Conservation (phyloP, 2,888 invertebrate species). For the Miltochrista miniata region DNA sequence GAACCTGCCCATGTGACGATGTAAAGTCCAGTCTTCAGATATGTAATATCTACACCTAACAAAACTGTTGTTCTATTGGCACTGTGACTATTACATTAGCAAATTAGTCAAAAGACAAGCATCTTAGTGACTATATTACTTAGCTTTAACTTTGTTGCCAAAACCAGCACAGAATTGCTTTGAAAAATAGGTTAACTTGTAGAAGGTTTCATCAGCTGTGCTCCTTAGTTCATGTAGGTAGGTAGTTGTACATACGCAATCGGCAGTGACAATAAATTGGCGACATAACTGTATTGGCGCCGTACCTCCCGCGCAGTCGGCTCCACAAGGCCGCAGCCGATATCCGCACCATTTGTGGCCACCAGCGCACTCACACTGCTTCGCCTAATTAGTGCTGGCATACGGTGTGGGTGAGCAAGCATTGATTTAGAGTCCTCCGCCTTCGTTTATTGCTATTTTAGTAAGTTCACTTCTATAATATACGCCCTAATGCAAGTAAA, state of each 20-base stretch:
- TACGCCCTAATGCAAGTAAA: conserved; percentile 42
- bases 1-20: not conserved
- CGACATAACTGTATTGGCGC: conserved; percentile 62
- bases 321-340: conserved; percentile 68
- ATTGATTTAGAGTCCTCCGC: conserved; percentile 53
- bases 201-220: conserved; percentile 16
- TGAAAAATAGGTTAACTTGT: too few species aligned
- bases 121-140: too few species aligned
- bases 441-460: conserved; percentile 61
- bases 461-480: conserved; percentile 32
- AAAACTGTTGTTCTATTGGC: too few species aligned
- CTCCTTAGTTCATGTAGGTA: conserved; percentile 13
- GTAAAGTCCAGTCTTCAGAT: too few species aligned
- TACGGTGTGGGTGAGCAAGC: conserved; percentile 75
- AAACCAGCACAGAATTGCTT: too few species aligned
- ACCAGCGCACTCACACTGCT: conserved; percentile 57
- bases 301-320: conserved; percentile 66
- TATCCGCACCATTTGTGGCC: conserved; percentile 72
- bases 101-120: too few species aligned
- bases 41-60: too few species aligned
- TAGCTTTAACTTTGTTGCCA: too few species aligned
- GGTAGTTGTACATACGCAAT: conserved; percentile 18
- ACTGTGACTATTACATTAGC: too few species aligned
- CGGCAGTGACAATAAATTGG: conserved; percentile 45
- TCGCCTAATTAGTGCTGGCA: conserved; percentile 72